These are phyloP conservation scores for Amorpha juglandis DNA, from an alignment of 2,888 invertebrate species.

Conservation along the genomic window DNA sequence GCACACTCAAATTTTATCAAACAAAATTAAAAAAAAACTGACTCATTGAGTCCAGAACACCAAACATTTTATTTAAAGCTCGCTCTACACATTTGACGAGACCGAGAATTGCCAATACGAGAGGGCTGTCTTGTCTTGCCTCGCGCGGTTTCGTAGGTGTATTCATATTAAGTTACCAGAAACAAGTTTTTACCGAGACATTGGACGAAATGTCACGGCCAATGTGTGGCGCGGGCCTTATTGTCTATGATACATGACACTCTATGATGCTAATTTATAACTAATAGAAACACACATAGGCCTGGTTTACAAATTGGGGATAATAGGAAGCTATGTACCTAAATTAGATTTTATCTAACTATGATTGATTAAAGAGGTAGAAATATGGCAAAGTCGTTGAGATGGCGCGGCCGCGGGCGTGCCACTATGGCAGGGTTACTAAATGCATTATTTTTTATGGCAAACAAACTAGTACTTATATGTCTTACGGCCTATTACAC, in stretches of 20 bases:
- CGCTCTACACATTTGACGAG: too few species aligned
- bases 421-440: slow-evolving; percentile 5
- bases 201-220: too few species aligned
- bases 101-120: too few species aligned
- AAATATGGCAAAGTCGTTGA: slow-evolving; percentile 47
- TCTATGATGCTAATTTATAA: slow-evolving; percentile 17
- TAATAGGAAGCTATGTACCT: slow-evolving; percentile 32
- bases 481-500: background rate
- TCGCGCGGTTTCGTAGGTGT: too few species aligned
- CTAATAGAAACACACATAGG: slow-evolving; percentile 40
- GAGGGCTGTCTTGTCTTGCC: too few species aligned
- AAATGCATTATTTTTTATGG: slow-evolving; percentile 19
- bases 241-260: slow-evolving; percentile 7
- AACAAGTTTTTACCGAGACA: too few species aligned
- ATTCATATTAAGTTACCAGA: too few species aligned
- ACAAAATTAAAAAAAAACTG: background rate
- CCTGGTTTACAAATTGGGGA: slow-evolving; percentile 37
- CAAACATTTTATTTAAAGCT: background rate
- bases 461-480: slow-evolving; percentile 11
- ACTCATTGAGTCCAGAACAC: background rate
- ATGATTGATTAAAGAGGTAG: slow-evolving; percentile 48
- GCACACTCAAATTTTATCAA: slow-evolving; percentile 3
- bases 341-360: slow-evolving; percentile 37
- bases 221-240: background rate
- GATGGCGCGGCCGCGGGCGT: background rate